Evolutionary conservation across 2,113 vertebrate genomes (phyloP).

Genomic region (Mugil cephalus): DNA sequence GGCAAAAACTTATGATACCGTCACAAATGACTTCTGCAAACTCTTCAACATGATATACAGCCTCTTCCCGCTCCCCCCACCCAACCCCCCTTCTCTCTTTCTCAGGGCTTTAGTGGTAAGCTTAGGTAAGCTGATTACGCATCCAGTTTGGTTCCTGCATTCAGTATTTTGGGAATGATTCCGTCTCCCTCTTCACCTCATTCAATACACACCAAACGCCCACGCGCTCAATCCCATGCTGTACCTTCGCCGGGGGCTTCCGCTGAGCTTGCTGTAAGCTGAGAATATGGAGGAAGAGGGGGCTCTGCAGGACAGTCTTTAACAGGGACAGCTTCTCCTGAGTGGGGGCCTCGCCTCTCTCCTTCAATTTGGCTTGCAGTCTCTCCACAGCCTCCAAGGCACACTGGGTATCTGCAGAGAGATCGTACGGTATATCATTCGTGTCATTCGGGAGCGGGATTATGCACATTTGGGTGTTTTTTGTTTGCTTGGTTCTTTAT

Average conservation of each 20-base stretch:
- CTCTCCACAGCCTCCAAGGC: conserved; percentile 94
- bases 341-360: conserved; percentile 88
- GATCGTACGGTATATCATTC: conserved; percentile 22
- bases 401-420: conserved; percentile 86
- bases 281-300: conserved; percentile 95
- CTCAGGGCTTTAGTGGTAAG: conserved; percentile 76
- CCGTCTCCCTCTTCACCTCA: conserved; percentile 44
- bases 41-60: conserved; percentile 46
- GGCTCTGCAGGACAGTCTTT: conserved; percentile 93
- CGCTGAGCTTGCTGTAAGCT: conserved; percentile 88
- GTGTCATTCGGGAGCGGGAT: conserved; percentile 36
- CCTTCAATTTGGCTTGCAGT: conserved; percentile 91
- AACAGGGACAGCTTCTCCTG: conserved; percentile 92
- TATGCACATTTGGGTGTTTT: neutral
- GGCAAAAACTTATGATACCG: conserved; percentile 41
- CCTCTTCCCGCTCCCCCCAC: conserved; percentile 16
- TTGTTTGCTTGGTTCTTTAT: neutral
- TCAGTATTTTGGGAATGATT: conserved; percentile 78
- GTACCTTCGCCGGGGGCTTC: conserved; percentile 86
- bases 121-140: conserved; percentile 85
- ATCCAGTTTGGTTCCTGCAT: conserved; percentile 75
- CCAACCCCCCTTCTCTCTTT: conserved; percentile 51
- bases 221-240: conserved; percentile 38
- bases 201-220: conserved; percentile 63
- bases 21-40: conserved; percentile 46